These are phyloP conservation scores for Cephus runcator DNA, from an alignment of 2,888 invertebrate genomes.

Conservation along the genomic window DNA sequence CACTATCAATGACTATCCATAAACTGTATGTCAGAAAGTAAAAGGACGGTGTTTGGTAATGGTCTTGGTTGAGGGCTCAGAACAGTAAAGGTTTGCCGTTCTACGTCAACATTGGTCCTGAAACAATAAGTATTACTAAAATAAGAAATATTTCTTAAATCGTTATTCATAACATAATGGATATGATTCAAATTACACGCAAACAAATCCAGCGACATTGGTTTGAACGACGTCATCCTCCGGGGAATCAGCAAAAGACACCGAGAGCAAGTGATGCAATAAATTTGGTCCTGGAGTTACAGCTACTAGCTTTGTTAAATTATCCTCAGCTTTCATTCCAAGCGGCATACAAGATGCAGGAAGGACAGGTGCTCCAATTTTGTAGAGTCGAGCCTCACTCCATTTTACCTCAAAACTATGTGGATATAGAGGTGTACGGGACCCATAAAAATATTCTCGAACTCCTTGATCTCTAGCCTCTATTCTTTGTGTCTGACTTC, in stretches of 20 bases:
- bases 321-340: slow-evolving; percentile 94
- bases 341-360: slow-evolving; percentile 97
- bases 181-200: slow-evolving; percentile 78
- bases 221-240: slow-evolving; percentile 89
- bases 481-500: slow-evolving; percentile 76
- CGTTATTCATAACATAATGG: slow-evolving; percentile 5
- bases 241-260: slow-evolving; percentile 85
- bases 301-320: slow-evolving; percentile 87
- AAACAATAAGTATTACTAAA: slow-evolving; percentile 44
- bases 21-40: slow-evolving; percentile 92
- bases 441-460: slow-evolving; percentile 96
- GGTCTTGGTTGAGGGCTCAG: slow-evolving; percentile 95
- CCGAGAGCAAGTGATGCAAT: slow-evolving; percentile 88
- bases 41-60: slow-evolving; percentile 85
- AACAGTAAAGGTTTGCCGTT: slow-evolving; percentile 87
- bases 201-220: slow-evolving; percentile 91
- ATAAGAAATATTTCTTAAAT: slow-evolving; percentile 11
- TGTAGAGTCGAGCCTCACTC: slow-evolving; percentile 88
- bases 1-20: slow-evolving; percentile 85
- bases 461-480: slow-evolving; percentile 85
- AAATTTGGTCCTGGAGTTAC: slow-evolving; percentile 81
- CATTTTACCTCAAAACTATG: slow-evolving; percentile 95
- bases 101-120: slow-evolving; percentile 91
- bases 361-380: slow-evolving; percentile 92
- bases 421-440: slow-evolving; percentile 83